A percentile compares a stretch with the other conserved stretches of the same genome.
Evolutionary conservation across 2,888 invertebrate species (phyloP).

Genomic region (Aphrophora alni): DNA sequence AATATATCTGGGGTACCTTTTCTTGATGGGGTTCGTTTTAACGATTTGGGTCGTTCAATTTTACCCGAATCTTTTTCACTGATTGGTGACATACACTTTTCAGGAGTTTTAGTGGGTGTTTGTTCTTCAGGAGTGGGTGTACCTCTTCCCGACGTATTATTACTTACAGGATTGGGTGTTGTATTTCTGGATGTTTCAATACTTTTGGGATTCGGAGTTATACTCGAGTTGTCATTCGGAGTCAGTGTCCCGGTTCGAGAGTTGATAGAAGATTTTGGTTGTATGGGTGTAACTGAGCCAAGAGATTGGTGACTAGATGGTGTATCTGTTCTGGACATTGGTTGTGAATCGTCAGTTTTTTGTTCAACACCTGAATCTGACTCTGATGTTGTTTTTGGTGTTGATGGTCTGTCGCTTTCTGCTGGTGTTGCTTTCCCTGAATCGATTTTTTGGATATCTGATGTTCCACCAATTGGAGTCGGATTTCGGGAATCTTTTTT

Average conservation of each 20-base stretch:
- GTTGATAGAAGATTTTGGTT: not conserved
- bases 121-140: constrained; percentile 23
- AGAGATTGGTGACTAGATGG: not conserved
- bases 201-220: not conserved
- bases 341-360: constrained; percentile 12
- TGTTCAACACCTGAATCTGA: not conserved
- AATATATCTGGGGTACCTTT: constrained; percentile 22
- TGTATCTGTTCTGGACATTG: not conserved
- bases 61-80: not conserved
- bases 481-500: constrained; percentile 18
- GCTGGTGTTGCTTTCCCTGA: constrained; percentile 14
- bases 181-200: constrained; percentile 1
- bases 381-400: not conserved
- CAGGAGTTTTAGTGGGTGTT: constrained; percentile 15
- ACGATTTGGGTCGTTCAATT: constrained; percentile 34
- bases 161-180: not conserved
- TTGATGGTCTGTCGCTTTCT: not conserved
- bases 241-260: not conserved
- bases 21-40: constrained; percentile 34
- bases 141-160: not conserved
- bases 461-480: not conserved
- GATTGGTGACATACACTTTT: not conserved
- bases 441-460: not conserved
- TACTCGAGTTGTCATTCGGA: not conserved
- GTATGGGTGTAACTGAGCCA: constrained; percentile 13